Conservation (phyloP, 2,113 vertebrate genomes). For the Tachysurus vachellii region DNA sequence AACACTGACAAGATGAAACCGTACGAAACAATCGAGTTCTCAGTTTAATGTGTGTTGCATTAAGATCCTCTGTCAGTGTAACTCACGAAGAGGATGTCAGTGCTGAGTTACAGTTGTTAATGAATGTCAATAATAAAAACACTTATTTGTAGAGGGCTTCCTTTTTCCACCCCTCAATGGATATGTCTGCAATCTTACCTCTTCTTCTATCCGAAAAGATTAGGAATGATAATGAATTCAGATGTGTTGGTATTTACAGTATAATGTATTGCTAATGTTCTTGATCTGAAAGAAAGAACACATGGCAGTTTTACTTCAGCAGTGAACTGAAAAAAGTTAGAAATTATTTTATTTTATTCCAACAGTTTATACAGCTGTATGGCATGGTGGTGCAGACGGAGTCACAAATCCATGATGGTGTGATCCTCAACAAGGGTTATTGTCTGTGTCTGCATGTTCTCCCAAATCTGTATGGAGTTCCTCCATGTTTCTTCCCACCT, state of each 20-base stretch:
- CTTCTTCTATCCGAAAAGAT: not conserved
- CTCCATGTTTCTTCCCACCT: not conserved
- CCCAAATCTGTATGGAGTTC: not conserved
- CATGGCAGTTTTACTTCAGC: not conserved
- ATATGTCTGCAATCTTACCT: not conserved
- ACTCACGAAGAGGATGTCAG: constrained; percentile 62
- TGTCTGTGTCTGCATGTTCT: not conserved
- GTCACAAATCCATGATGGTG: not conserved
- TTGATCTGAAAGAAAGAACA: not conserved
- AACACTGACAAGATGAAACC: not conserved
- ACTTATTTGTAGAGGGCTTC: constrained; percentile 55
- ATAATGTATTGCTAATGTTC: not conserved
- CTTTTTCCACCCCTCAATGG: not conserved
- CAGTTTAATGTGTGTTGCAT: constrained; percentile 67
- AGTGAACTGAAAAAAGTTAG: not conserved
- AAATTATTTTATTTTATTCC: not conserved
- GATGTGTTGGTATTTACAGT: not conserved
- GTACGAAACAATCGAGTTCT: not conserved
- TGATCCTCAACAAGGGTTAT: not conserved
- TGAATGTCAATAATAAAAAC: constrained; percentile 72
- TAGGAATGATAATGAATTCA: not conserved
- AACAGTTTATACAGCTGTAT: not conserved
- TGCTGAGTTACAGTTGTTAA: constrained; percentile 63
- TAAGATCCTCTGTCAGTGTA: constrained; percentile 58
- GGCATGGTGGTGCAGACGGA: not conserved